Evolutionary conservation across 2,797 vertebrate genomes (phyloP), one percentile per base, ranked within the genome.

Genomic region (Cichlasoma orientale): DNA sequence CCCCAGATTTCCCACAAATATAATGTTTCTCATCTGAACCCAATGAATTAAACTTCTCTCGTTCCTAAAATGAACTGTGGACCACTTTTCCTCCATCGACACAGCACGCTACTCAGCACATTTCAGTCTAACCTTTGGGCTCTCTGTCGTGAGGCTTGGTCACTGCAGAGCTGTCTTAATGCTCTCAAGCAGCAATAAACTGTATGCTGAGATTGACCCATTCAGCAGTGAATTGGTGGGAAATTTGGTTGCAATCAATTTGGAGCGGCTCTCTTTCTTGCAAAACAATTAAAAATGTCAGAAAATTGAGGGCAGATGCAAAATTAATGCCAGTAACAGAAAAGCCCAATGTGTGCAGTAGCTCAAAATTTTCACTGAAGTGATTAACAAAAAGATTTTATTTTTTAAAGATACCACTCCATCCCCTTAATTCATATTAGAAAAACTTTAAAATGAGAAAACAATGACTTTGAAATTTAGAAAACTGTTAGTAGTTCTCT

Each of bases 181-280:
- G 38, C 25, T 44, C 38, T 3, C 14, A 4, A 6, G 0, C 21
- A 63, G 38, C 38, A 63, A 18, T 44, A 44, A 1, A 0, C 21
- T 63, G 38, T 38, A 19, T 63, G 21, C 21, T 6, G 59, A 63
- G 25, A 19, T 25, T 0, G 0, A 25, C 36, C 36, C 36, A 18
- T 63, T 63, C 36, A 44, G n/a, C 53, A 54, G 21, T 54, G 53
- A 54, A 23, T 11, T 23, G 53, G 52, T 12, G 10, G 21, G 11
- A 41, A 41, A 25, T 8, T 41, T n/a, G n/a, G n/a, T n/a, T n/a
- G n/a, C 4, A 14, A 2, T 44, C 13, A 44, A 14, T 44, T 44
- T 44, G 41, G 13, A 41, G 12, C 0, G 12, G 11, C 11, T 13
- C 11, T 12, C 12, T 4, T 5, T 14, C 13, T 14, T 14, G 41